These are phyloP conservation scores for Forficula auricularia DNA, from an alignment of 1,140 invertebrate genomes.

Conservation along the genomic window DNA sequence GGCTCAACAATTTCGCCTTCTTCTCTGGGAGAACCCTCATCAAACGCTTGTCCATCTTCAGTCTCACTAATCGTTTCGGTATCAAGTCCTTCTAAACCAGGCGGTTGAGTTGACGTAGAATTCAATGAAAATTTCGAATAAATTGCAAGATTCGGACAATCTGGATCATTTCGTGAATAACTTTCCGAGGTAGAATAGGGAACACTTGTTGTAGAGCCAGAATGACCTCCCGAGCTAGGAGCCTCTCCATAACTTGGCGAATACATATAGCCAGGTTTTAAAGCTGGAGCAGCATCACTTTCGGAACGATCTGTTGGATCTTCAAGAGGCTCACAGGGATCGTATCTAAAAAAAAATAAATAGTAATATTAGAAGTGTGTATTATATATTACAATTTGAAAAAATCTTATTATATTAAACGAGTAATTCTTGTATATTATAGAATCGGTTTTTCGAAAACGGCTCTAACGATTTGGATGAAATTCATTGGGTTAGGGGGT, in stretches of 20 bases:
- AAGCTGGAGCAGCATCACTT: slow-evolving; percentile 6
- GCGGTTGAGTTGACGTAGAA: slow-evolving; percentile 11
- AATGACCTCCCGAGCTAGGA: too few relatives aligned
- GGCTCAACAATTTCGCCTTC: slow-evolving; percentile 35
- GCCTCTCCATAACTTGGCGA: too few relatives aligned
- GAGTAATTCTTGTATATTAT: too few relatives aligned
- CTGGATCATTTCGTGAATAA: not conserved
- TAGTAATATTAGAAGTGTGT: too few relatives aligned
- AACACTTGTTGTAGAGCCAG: not conserved
- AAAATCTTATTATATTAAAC: too few relatives aligned
- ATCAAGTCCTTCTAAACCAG: slow-evolving; percentile 39
- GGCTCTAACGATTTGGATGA: too few relatives aligned
- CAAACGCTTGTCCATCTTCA: slow-evolving; percentile 14
- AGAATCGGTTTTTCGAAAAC: too few relatives aligned
- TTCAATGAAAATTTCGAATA: slow-evolving; percentile 33
- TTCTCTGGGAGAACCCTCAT: slow-evolving; percentile 15
- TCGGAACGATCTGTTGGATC: slow-evolving; percentile 18
- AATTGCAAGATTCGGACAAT: slow-evolving; percentile 63
- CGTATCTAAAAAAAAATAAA: too few relatives aligned
- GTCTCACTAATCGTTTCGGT: slow-evolving; percentile 51
- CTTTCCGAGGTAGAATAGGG: not conserved
- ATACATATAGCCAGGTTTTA: not conserved
- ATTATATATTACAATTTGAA: too few relatives aligned
- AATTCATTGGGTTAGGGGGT: too few relatives aligned
- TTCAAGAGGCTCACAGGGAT: slow-evolving; percentile 9